Base-by-base conservation (phyloP, 2,797 vertebrate species). In the Lepus oiostolus region DNA sequence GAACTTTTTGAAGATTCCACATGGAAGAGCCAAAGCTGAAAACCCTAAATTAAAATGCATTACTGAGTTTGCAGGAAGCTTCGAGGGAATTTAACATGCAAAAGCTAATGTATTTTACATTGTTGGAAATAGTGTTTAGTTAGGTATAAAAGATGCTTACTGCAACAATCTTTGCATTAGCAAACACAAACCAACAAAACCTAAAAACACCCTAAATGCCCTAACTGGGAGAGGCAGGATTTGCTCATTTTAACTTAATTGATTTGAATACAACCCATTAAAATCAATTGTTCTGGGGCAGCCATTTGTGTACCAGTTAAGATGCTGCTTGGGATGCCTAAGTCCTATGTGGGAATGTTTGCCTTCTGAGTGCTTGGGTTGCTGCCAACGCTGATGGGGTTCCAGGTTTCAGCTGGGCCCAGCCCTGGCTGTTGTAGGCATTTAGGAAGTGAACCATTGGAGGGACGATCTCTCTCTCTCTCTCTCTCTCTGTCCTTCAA, bases 171-270 rank as follows among this genome's bases (percentile, higher is more conserved):
- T 90, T 92, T 82, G 42, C 82, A 90, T 85, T 90, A 70, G 70
- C 58, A 90, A 94, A 95, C 79, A 72, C 77, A 94, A 90, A 12
- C 28, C 88, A 88, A 92, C n/a, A 83, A 93, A 94, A 62, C 24
- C 11, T 52, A 52, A 85, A 84, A 92, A 30, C 8, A 74, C 82
- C 85, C 22, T 65, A 60, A 88, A 74, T 88, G 63, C 32, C 60
- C 58, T 47, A 85, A 24, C 4, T 35, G 75, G 30, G 38, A 14
- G 17, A 65, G 17, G 54, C 19, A 21, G 19, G 19, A 58, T 58
- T 58, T 58, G 54, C 54, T 58, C 19, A 58, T 58, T 58, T 58
- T 58, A 58, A 4, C 17, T 58, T 58, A 58, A 58, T 58, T 58
- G 54, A 58, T 21, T 58, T 58, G 21, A 58, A n/a, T 54, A 54